A percentile compares a stretch with the other conserved stretches of the same genome.
Evolutionary conservation across 2,888 invertebrate genomes (phyloP).

Genomic region (Physocephala rufipes): DNA sequence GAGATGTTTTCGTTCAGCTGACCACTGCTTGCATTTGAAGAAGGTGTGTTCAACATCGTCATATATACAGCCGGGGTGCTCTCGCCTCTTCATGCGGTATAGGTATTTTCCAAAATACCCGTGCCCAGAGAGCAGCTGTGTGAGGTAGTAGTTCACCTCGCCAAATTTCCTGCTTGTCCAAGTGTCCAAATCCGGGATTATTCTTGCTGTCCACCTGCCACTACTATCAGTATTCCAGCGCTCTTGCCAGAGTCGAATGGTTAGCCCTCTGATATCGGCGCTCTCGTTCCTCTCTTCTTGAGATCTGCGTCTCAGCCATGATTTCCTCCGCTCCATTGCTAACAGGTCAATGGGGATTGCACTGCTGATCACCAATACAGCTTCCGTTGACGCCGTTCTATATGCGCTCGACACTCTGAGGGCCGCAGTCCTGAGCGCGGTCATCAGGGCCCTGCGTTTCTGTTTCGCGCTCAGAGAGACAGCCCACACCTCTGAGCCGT

Average conservation of each 20-base stretch:
- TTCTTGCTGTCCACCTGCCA: slow-evolving; percentile 13
- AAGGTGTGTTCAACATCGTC: slow-evolving; percentile 19
- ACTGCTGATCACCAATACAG: neutral
- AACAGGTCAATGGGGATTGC: neutral
- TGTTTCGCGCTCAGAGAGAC: neutral
- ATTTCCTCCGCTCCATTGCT: neutral
- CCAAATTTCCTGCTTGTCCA: slow-evolving; percentile 12
- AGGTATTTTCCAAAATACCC: slow-evolving; percentile 20
- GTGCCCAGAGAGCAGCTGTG: slow-evolving; percentile 20
- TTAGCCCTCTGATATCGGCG: too few species aligned
- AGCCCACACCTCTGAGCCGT: neutral
- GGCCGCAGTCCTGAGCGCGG: neutral
- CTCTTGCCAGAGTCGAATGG: too few species aligned
- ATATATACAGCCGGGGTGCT: slow-evolving; percentile 13
- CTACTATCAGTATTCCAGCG: neutral
- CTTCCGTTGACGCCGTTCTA: neutral
- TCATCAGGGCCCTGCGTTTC: neutral
- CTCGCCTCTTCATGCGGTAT: neutral
- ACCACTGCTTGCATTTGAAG: neutral
- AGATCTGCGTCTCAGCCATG: too few species aligned
- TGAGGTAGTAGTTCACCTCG: slow-evolving; percentile 22
- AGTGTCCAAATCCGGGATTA: neutral
- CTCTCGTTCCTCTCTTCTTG: too few species aligned
- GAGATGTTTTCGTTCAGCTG: neutral
- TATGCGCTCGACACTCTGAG: neutral